phyloP scores from a whole-genome alignment of 2,797 vertebrate species.

The Semaprochilodus insignis region DNA sequence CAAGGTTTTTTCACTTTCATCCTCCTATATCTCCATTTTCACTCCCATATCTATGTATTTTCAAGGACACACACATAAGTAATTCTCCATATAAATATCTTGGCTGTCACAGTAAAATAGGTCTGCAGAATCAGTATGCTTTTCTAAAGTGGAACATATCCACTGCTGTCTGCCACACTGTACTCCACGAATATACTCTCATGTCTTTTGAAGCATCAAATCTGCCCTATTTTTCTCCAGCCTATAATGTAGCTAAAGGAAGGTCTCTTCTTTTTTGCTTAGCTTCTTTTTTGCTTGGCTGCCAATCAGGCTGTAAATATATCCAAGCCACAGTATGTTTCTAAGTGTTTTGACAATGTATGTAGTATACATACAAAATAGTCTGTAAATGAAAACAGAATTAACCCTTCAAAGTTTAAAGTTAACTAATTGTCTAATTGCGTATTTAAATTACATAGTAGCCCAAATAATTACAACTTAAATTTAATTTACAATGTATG shows the following conservation, averaged over 20 bases:
- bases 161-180: conserved; percentile 46
- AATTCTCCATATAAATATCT: conserved; percentile 49
- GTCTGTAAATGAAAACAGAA: no score
- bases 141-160: conserved; percentile 57
- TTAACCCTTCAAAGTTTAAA: no score
- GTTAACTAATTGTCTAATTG: no score
- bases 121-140: conserved; percentile 46
- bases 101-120: conserved; percentile 53
- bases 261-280: conserved; percentile 20
- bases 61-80: conserved; percentile 46
- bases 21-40: conserved; percentile 15
- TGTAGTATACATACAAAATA: no score
- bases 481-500: no score
- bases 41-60: conserved; percentile 25
- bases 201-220: conserved; percentile 56
- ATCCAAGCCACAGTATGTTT: not conserved
- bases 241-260: conserved; percentile 37
- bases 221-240: conserved; percentile 52
- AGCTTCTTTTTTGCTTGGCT: not conserved
- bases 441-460: no score
- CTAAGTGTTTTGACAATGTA: no score
- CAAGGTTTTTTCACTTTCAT: conserved; percentile 19
- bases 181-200: conserved; percentile 55
- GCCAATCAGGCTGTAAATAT: not conserved
- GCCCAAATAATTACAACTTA: no score